Evolutionary conservation across 1,140 invertebrate genomes (phyloP).

Genomic region (Cydia splendana): DNA sequence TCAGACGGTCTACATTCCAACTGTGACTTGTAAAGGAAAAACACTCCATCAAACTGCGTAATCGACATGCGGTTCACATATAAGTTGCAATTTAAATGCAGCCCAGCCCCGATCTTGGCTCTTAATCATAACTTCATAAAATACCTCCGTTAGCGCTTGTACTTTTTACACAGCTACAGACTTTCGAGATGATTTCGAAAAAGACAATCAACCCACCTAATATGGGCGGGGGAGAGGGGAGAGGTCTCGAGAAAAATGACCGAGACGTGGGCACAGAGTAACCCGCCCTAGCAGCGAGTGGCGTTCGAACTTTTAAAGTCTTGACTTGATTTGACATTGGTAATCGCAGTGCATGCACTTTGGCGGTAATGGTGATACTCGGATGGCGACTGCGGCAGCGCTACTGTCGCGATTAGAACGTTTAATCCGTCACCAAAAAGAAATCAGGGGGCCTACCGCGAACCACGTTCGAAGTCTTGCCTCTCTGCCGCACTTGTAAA

Average conservation of each 20-base stretch:
- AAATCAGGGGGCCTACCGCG: too few species aligned
- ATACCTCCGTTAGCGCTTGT: neutral
- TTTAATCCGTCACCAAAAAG: too few species aligned
- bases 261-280: constrained; percentile 19
- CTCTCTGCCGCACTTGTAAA: too few species aligned
- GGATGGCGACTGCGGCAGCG: too few species aligned
- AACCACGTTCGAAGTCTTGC: too few species aligned
- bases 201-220: constrained; percentile 25
- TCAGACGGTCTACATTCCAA: too few species aligned
- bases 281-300: neutral
- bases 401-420: too few species aligned
- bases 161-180: neutral
- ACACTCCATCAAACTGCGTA: neutral
- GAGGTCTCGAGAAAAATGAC: constrained; percentile 16
- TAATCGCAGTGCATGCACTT: too few species aligned
- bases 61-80: neutral
- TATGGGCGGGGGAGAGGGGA: constrained; percentile 12
- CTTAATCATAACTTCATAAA: neutral
- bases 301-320: neutral
- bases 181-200: constrained; percentile 3
- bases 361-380: too few species aligned
- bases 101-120: neutral
- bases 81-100: neutral
- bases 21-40: neutral
- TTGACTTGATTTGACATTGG: too few species aligned